phyloP scores from a whole-genome alignment of 2,113 vertebrate species.

The Stomatorhinus ivindoensis region DNA sequence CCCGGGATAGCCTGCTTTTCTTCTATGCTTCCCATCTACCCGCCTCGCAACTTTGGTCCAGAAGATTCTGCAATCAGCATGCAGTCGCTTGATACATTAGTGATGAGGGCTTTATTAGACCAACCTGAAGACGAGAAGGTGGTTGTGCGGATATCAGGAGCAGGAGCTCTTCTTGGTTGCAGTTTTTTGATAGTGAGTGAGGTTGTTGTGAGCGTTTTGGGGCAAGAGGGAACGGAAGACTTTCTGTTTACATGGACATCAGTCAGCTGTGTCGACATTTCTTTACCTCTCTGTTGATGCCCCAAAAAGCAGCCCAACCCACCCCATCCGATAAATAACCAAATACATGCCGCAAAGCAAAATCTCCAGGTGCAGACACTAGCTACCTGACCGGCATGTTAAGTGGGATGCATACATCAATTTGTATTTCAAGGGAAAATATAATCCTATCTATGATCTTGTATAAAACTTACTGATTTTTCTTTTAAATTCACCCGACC shows the following conservation, averaged over 20 bases:
- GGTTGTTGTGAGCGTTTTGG: background rate
- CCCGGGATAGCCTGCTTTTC: constrained; percentile 33
- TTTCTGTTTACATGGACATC: constrained; percentile 6
- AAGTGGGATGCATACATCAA: background rate
- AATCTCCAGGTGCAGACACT: background rate
- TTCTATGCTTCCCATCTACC: constrained; percentile 20
- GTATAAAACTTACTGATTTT: background rate
- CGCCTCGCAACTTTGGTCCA: background rate
- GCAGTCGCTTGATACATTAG: constrained; percentile 50
- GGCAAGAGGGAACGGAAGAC: background rate
- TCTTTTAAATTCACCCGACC: background rate
- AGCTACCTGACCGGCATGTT: background rate
- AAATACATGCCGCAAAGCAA: background rate
- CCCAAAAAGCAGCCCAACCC: background rate
- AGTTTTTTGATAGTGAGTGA: background rate
- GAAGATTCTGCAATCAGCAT: constrained; percentile 39
- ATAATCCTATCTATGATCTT: constrained; percentile 4
- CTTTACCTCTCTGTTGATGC: background rate
- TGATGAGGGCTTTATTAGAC: constrained; percentile 42
- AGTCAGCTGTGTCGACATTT: background rate
- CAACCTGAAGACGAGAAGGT: constrained; percentile 28
- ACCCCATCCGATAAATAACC: background rate
- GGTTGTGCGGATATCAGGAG: constrained; percentile 30
- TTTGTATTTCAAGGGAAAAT: constrained; percentile 1
- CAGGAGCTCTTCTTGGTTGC: background rate